phyloP scores from a whole-genome alignment of 2,888 invertebrate genomes.

The Dicyrtomina minuta region DNA sequence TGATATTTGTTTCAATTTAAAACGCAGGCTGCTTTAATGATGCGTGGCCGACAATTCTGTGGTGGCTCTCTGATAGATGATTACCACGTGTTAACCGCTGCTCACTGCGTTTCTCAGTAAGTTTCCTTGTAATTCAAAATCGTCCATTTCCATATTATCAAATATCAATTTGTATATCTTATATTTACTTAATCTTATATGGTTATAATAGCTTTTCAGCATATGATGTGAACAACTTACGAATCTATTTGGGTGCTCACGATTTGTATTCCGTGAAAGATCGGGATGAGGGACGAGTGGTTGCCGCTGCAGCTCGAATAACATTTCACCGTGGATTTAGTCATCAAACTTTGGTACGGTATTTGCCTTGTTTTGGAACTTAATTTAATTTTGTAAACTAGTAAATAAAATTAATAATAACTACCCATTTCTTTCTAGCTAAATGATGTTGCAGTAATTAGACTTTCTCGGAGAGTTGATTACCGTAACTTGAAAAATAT shows the following conservation, averaged over 20 bases:
- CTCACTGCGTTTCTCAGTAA: constrained; percentile 87
- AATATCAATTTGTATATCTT: no score
- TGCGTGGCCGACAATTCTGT: constrained; percentile 82
- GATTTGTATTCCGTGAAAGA: constrained; percentile 37
- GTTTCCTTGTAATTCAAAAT: constrained; percentile 54
- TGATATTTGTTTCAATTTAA: constrained; percentile 39
- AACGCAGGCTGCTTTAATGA: constrained; percentile 77
- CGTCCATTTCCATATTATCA: no score
- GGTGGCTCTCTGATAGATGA: constrained; percentile 82
- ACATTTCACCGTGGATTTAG: constrained; percentile 43
- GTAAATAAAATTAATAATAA: not conserved
- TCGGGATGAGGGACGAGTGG: constrained; percentile 20
- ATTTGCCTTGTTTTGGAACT: not conserved
- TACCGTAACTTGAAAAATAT: not conserved
- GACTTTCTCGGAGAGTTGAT: not conserved
- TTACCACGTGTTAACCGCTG: constrained; percentile 75
- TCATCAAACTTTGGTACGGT: constrained; percentile 40
- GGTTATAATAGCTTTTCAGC: not conserved
- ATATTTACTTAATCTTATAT: not conserved
- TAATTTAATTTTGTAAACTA: not conserved
- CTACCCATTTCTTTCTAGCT: constrained; percentile 33
- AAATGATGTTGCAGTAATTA: constrained; percentile 43
- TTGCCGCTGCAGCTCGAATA: not conserved
- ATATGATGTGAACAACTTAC: constrained; percentile 36
- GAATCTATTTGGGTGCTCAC: constrained; percentile 41